phyloP scores from a whole-genome alignment of 2,797 vertebrate species.

The Poliocrania exsul region DNA sequence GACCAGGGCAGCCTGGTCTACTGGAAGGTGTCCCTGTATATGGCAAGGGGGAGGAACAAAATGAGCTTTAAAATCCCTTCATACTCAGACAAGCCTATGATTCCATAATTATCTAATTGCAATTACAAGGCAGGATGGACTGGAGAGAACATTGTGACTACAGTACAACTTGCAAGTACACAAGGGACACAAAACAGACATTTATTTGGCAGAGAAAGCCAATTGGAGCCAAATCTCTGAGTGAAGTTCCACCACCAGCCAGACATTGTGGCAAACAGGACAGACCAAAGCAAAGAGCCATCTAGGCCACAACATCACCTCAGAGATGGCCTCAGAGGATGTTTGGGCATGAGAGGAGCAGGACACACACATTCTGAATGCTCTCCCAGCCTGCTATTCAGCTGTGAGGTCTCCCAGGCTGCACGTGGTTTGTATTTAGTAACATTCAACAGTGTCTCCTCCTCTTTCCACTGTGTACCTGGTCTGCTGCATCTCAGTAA shows the following conservation, averaged over 20 bases:
- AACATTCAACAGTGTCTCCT: not conserved
- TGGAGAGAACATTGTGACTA: not conserved
- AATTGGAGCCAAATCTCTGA: not conserved
- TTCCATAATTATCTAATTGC: not conserved
- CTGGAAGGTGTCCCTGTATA: not conserved
- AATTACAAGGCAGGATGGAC: not conserved
- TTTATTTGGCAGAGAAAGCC: not conserved
- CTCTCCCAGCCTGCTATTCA: not conserved
- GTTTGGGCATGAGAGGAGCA: not conserved
- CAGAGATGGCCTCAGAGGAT: accelerated
- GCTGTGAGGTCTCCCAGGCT: not conserved
- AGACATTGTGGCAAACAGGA: not conserved
- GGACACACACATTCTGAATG: not conserved
- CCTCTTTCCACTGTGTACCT: not conserved
- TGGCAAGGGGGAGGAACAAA: not conserved
- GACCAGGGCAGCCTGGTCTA: not conserved
- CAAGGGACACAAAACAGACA: not conserved
- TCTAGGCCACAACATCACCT: not conserved
- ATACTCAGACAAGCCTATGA: not conserved
- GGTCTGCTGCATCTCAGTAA: not conserved
- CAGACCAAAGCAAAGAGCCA: not conserved
- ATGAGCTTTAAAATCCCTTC: not conserved
- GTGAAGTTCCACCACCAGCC: not conserved
- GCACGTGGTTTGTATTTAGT: not conserved
- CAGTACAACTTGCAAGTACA: not conserved